Conservation (phyloP, 2,113 vertebrate genomes). For the Mungos mungo region DNA sequence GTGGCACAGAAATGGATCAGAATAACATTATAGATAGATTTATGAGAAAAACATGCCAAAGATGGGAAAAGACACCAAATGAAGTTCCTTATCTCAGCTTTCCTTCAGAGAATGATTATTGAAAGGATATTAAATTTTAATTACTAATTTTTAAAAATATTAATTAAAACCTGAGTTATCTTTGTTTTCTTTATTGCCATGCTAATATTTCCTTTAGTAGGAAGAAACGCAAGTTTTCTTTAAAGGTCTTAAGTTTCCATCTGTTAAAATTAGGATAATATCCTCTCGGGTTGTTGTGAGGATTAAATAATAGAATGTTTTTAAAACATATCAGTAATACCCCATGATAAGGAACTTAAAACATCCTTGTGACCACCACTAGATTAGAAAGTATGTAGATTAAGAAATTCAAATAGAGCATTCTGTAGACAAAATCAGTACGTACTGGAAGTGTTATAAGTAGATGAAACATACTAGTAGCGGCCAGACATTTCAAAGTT, state of each 20-base stretch:
- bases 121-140: conserved; percentile 23
- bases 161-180: background rate
- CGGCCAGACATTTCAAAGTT: background rate
- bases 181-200: conserved; percentile 10
- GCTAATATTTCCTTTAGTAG: background rate
- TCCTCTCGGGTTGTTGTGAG: background rate
- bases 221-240: background rate
- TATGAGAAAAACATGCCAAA: conserved; percentile 6
- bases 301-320: background rate
- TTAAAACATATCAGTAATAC: background rate
- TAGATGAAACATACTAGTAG: conserved; percentile 9
- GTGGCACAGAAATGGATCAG: background rate
- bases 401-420: conserved; percentile 41
- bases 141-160: conserved; percentile 15
- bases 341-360: background rate
- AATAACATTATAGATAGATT: background rate
- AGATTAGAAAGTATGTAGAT: background rate
- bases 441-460: background rate
- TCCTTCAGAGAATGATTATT: conserved; percentile 30
- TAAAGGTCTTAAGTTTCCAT: background rate
- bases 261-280: background rate
- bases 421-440: background rate
- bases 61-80: background rate
- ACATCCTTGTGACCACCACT: background rate
- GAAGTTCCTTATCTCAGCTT: background rate